Conservation (phyloP, 2,888 invertebrate species). For the Mystacides longicornis region DNA sequence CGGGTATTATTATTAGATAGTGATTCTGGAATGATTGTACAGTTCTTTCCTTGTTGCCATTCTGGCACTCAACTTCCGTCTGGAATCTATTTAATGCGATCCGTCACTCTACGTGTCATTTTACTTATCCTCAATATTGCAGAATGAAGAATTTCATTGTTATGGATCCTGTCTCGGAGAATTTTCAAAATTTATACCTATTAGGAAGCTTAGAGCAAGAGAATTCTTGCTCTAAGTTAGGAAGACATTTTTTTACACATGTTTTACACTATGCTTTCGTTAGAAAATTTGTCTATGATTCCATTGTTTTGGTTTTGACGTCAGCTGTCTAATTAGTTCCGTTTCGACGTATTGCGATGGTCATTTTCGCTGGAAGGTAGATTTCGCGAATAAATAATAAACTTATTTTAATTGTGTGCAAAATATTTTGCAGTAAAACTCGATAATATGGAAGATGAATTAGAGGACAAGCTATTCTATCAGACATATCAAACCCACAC, state of each 20-base stretch:
- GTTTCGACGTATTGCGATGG: neutral
- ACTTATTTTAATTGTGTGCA: neutral
- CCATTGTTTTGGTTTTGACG: constrained; percentile 15
- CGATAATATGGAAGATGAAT: constrained; percentile 79
- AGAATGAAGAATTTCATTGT: too few relatives aligned
- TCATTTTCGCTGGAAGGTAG: neutral
- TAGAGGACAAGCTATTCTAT: constrained; percentile 81
- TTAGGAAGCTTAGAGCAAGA: too few relatives aligned
- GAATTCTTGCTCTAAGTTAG: too few relatives aligned
- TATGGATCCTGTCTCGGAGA: too few relatives aligned
- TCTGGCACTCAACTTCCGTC: too few relatives aligned
- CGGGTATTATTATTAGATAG: too few relatives aligned
- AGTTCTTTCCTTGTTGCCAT: too few relatives aligned
- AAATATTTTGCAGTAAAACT: neutral
- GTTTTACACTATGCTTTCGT: neutral
- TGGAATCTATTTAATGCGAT: too few relatives aligned
- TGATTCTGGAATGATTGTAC: too few relatives aligned
- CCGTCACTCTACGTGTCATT: too few relatives aligned
- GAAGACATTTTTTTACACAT: neutral
- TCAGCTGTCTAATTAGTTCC: constrained; percentile 1
- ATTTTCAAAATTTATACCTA: too few relatives aligned
- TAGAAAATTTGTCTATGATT: neutral
- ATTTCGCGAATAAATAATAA: neutral
- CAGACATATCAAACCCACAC: constrained; percentile 82
- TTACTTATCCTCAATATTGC: too few relatives aligned